These are phyloP conservation scores for Cyanistes caeruleus DNA, from an alignment of 2,113 vertebrate species.

Conservation along the genomic window DNA sequence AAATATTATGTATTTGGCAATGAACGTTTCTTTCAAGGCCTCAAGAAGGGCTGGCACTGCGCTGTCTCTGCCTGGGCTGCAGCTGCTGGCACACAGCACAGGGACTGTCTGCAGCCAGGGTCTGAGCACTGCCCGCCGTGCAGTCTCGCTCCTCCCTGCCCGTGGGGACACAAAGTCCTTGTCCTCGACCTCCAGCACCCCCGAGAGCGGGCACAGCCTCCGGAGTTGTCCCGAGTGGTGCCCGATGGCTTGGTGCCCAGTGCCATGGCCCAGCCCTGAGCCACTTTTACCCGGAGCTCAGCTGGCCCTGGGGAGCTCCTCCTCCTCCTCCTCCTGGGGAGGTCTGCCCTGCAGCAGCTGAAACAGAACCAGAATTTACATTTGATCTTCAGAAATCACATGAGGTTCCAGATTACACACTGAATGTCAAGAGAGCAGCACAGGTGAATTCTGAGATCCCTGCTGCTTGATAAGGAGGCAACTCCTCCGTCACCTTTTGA, in stretches of 20 bases:
- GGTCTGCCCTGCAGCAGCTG: neutral
- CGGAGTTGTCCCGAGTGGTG: fast-evolving
- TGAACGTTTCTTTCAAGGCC: slow-evolving; percentile 52
- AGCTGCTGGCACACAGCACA: slow-evolving; percentile 41
- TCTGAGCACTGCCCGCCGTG: neutral
- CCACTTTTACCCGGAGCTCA: fast-evolving
- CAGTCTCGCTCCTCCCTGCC: neutral
- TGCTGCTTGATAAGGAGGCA: neutral
- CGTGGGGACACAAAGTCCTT: neutral
- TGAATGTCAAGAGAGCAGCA: neutral
- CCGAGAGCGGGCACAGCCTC: neutral
- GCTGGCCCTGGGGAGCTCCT: neutral
- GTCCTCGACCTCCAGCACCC: neutral
- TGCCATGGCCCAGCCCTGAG: fast-evolving
- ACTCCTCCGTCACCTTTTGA: neutral
- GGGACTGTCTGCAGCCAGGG: slow-evolving; percentile 12
- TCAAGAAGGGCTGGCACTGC: slow-evolving; percentile 4
- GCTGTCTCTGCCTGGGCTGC: neutral
- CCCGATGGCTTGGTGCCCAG: fast-evolving
- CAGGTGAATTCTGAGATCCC: neutral
- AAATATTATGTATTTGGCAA: slow-evolving; percentile 28
- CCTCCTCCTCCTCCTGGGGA: fast-evolving
- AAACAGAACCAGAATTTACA: neutral
- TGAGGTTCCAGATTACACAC: neutral
- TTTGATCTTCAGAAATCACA: neutral